Conservation (phyloP, 2,113 vertebrate species). For the Trematomus loennbergii region DNA sequence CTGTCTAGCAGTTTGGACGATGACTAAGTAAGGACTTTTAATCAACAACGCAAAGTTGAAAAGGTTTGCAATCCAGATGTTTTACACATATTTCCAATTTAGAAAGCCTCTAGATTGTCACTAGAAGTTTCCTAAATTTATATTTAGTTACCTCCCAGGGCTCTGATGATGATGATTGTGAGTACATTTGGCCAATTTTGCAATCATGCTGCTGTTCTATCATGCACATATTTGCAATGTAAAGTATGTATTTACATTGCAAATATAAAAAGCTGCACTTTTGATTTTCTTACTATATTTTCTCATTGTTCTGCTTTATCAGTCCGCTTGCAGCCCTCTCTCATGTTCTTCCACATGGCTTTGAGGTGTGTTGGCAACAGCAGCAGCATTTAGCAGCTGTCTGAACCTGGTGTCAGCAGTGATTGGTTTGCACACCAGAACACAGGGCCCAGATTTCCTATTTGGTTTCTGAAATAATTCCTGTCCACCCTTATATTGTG, state of each 20-base stretch:
- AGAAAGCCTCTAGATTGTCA: background rate
- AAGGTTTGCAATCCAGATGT: background rate
- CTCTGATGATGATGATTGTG: background rate
- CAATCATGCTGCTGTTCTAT: constrained; percentile 8
- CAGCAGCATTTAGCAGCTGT: constrained; percentile 28
- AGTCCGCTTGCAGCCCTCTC: background rate
- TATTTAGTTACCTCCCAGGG: background rate
- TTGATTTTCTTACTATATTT: background rate
- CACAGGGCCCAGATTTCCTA: constrained; percentile 1
- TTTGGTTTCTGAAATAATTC: constrained; percentile 15
- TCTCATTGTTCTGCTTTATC: constrained; percentile 13
- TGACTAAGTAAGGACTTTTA: background rate
- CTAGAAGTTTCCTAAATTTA: background rate
- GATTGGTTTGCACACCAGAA: constrained; percentile 28
- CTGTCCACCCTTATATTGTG: constrained; percentile 24
- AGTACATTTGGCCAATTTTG: background rate
- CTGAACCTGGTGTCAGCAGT: constrained; percentile 17
- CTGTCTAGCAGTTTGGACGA: too few relatives aligned
- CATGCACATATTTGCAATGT: background rate
- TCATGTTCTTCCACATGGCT: background rate
- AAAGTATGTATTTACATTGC: background rate
- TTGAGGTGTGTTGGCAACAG: background rate
- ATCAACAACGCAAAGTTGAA: background rate
- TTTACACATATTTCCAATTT: background rate
- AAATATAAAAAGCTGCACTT: constrained; percentile 5